phyloP scores from a whole-genome alignment of 2,797 vertebrate genomes.

The Heterohyrax brucei region DNA sequence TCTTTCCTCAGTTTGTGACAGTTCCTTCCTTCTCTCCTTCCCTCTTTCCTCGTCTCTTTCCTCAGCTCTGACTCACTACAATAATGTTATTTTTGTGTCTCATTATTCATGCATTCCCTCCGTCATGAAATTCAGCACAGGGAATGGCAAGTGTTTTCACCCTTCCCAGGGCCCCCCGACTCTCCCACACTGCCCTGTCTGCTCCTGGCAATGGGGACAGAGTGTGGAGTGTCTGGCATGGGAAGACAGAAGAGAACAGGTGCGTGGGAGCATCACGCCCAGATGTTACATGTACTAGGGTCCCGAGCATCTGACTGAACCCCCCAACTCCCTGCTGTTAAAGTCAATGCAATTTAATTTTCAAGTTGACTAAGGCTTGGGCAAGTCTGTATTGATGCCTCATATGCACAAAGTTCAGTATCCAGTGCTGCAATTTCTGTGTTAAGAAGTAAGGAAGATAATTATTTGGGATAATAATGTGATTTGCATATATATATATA shows the following conservation, averaged over 20 bases:
- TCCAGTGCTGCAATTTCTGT: background rate
- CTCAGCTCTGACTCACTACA: background rate
- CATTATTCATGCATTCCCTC: slow-evolving; percentile 19
- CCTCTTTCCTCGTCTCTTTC: background rate
- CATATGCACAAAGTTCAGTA: background rate
- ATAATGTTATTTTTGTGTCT: slow-evolving; percentile 41
- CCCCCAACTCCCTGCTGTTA: background rate
- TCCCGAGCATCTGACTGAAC: background rate
- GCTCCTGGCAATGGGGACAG: background rate
- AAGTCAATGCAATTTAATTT: slow-evolving; percentile 31
- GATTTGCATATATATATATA: background rate
- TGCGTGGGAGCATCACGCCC: background rate
- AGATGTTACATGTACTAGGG: background rate
- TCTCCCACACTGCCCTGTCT: background rate
- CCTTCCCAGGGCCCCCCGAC: background rate
- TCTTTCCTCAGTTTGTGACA: slow-evolving; percentile 78
- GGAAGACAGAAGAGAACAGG: background rate
- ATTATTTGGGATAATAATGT: background rate
- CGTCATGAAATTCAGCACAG: background rate
- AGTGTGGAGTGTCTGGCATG: background rate
- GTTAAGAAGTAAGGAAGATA: slow-evolving; percentile 1
- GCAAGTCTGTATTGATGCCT: background rate
- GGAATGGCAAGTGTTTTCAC: background rate
- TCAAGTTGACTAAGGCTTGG: background rate
- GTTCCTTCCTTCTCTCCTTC: background rate